Base-by-base conservation (phyloP, 2,888 invertebrate genomes). In the Crematogaster levior region DNA sequence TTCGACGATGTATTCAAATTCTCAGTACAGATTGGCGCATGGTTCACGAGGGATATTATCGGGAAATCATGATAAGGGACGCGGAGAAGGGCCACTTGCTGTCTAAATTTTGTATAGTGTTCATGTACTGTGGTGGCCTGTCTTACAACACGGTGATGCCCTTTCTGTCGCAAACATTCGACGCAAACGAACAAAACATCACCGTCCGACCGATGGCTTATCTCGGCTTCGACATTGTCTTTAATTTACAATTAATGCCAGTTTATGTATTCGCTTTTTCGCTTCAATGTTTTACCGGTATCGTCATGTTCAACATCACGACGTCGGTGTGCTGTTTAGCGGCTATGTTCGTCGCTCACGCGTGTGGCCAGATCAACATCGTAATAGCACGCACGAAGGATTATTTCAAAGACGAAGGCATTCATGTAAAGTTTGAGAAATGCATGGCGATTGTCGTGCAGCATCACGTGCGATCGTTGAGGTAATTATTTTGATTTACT, bases 21-120 rank as follows among this genome's bases (percentile, higher is more conserved):
- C 70, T 92, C 21, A 85, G 90, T 40, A 70, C 70, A 0, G 92
- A 91, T 56, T 92, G 92, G 92, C 86, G 61, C 30, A 60, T 27
- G 4, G 84, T 90, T 10, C 48, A 82, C 6, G 56, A 77, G 0
- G 4, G 24, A 0, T 10, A 40, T 4, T 72, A 84, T 15, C 82
- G 84, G 12, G 24, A 30, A 0, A 82, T 84, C 43, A 84, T 84
- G 84, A 15, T 70, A 3, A 58, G 30, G 7, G 84, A 89, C 30
- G 91, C 89, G 0, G 85, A 73, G 37, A 75, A 88, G 37, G 90
- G 91, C 6, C 83, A 91, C 15, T 53, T 48, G 15, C 58, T 92
- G 0, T 85, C 88, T 5, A 77, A 73, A 0, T 9, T 86, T 0
- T 88, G 87, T 63, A 85, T 85, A 0, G 18, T 43, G 0, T 90